Conservation (phyloP, 2,888 invertebrate species). For the Cantharis flavilabris region DNA sequence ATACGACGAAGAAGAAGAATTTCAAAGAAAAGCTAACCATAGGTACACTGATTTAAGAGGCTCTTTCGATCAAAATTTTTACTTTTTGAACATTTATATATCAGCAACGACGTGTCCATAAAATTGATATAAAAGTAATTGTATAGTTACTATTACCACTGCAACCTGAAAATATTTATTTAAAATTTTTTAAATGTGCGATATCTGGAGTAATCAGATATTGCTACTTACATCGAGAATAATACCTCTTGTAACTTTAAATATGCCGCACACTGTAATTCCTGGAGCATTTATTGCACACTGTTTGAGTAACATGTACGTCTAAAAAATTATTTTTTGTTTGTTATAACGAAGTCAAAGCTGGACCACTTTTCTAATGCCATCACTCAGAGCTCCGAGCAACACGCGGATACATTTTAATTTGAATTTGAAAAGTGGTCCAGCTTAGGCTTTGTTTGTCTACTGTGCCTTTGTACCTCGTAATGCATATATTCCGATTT, state of each 20-base stretch:
- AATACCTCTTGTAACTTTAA: constrained; percentile 12
- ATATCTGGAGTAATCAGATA: neutral
- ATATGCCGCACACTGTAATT: constrained; percentile 14
- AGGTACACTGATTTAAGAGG: neutral
- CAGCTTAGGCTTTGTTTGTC: too few species aligned
- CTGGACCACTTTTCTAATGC: too few species aligned
- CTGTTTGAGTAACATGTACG: constrained; percentile 17
- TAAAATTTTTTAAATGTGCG: neutral
- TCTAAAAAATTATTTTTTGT: constrained; percentile 9
- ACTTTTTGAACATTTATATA: neutral
- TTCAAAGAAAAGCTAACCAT: neutral
- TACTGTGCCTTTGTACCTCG: neutral
- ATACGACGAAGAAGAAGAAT: neutral
- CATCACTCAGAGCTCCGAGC: too few species aligned
- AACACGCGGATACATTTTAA: too few species aligned
- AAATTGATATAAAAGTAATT: constrained; percentile 1
- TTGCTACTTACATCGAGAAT: constrained; percentile 17
- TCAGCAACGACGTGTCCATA: neutral
- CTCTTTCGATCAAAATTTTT: too few species aligned
- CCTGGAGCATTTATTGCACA: constrained; percentile 3
- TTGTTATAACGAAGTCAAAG: too few species aligned
- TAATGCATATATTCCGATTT: neutral
- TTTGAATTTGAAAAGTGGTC: too few species aligned
- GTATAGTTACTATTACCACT: neutral
- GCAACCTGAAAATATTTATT: neutral